These are phyloP conservation scores for Donacobius atricapilla DNA, from an alignment of 2,113 vertebrate genomes.

Conservation along the genomic window DNA sequence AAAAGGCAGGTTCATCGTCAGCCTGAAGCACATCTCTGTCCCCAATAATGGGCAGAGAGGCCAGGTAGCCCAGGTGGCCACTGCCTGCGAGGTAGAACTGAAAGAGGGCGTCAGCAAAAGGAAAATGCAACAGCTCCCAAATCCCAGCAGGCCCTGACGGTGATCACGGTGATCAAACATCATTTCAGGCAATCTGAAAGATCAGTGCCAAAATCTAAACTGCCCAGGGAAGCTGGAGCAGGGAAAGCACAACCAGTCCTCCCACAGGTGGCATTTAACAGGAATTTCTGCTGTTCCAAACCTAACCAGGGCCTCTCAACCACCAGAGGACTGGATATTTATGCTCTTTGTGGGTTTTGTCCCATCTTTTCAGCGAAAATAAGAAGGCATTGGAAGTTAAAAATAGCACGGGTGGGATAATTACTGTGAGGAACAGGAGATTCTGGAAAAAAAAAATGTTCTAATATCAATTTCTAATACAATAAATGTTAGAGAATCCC, in stretches of 20 bases:
- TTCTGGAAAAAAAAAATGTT: not conserved
- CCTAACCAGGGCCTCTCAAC: not conserved
- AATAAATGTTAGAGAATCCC: not conserved
- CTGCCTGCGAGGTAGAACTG: constrained; percentile 76
- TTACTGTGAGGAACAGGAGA: not conserved
- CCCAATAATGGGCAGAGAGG: constrained; percentile 76
- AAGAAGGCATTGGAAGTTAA: not conserved
- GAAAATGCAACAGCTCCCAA: not conserved
- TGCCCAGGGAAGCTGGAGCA: not conserved
- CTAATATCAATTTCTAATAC: not conserved
- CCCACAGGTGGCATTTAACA: not conserved
- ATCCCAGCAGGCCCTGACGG: accelerated
- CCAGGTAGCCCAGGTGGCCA: constrained; percentile 65
- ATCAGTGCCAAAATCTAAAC: not conserved
- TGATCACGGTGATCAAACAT: too few relatives aligned
- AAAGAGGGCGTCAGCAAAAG: not conserved
- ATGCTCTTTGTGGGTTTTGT: accelerated
- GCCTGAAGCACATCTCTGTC: constrained; percentile 79
- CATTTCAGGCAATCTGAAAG: too few relatives aligned
- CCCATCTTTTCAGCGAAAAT: not conserved
- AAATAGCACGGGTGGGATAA: not conserved
- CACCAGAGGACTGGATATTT: not conserved
- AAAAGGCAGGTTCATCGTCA: constrained; percentile 76
- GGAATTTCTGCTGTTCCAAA: not conserved
- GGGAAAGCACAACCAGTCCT: not conserved